Percentiles rank a stretch among this genome's conserved stretches.
Conservation (phyloP, 2,888 invertebrate genomes). For the Zygaena filipendulae region DNA sequence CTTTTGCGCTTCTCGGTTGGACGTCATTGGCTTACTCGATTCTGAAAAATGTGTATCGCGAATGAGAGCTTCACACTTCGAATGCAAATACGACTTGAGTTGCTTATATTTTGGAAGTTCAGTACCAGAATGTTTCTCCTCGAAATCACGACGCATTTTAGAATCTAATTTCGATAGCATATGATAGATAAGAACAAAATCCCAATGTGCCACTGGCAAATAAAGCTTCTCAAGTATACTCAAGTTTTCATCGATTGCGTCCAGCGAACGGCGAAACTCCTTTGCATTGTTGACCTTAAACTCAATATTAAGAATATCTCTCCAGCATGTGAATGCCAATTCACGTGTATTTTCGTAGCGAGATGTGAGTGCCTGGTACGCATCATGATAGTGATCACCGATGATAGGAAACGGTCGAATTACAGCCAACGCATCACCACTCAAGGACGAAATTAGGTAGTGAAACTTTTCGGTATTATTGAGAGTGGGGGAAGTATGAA, state of each 20-base stretch:
- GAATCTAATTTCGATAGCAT: slow-evolving; percentile 10
- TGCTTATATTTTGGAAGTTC: background rate
- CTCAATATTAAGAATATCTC: slow-evolving; percentile 9
- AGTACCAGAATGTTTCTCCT: slow-evolving; percentile 1
- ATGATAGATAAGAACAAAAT: slow-evolving; percentile 8
- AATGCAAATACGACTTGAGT: background rate
- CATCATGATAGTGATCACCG: slow-evolving; percentile 1
- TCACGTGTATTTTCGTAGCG: slow-evolving; percentile 7
- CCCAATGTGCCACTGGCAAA: slow-evolving; percentile 8
- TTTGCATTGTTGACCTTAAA: slow-evolving; percentile 5
- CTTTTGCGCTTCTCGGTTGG: too few relatives aligned
- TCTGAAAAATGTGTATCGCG: slow-evolving; percentile 6
- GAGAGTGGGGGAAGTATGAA: too few relatives aligned
- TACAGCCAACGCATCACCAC: slow-evolving; percentile 6
- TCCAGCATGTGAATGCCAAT: slow-evolving; percentile 12
- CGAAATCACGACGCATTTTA: slow-evolving; percentile 9
- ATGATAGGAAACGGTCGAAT: slow-evolving; percentile 7
- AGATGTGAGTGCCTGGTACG: too few relatives aligned
- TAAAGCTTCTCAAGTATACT: slow-evolving; percentile 8
- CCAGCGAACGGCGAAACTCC: slow-evolving; percentile 6
- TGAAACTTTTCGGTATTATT: slow-evolving; percentile 8
- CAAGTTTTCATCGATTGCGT: slow-evolving; percentile 11
- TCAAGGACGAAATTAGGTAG: slow-evolving; percentile 6
- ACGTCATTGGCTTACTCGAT: background rate
- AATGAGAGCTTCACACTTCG: slow-evolving; percentile 6